Conservation (phyloP, 2,113 vertebrate genomes). For the Albula goreensis region DNA sequence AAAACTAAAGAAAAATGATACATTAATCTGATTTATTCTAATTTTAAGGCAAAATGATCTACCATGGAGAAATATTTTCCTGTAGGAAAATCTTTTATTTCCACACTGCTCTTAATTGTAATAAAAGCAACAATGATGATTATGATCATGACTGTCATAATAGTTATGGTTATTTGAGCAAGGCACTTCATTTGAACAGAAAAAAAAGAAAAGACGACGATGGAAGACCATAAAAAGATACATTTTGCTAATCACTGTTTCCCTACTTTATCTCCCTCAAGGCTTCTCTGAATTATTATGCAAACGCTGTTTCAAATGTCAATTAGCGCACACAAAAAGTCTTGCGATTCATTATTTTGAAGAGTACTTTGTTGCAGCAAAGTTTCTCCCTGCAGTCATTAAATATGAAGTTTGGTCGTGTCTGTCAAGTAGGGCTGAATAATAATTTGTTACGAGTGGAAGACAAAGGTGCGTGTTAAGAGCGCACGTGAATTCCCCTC, state of each 20-base stretch:
- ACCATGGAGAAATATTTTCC: background rate
- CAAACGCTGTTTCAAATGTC: slow-evolving; percentile 74
- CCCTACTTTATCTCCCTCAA: slow-evolving; percentile 65
- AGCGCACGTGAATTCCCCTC: slow-evolving; percentile 20
- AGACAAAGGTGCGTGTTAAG: background rate
- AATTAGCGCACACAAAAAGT: slow-evolving; percentile 66
- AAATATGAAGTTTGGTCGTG: slow-evolving; percentile 56
- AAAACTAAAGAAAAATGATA: background rate
- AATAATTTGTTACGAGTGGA: background rate
- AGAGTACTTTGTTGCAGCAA: slow-evolving; percentile 57
- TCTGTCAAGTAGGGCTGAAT: slow-evolving; percentile 23
- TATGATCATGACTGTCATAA: slow-evolving; percentile 2
- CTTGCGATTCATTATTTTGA: slow-evolving; percentile 67
- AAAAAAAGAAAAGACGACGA: slow-evolving; percentile 56
- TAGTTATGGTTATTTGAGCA: slow-evolving; percentile 5
- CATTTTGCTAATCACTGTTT: slow-evolving; percentile 61
- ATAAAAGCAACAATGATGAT: background rate
- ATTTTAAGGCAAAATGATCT: background rate
- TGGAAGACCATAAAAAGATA: slow-evolving; percentile 71
- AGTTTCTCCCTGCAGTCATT: slow-evolving; percentile 63
- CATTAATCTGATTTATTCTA: background rate
- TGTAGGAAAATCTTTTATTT: background rate
- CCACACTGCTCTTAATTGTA: background rate
- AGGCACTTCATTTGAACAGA: slow-evolving; percentile 21
- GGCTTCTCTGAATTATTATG: slow-evolving; percentile 72